Evolutionary conservation across 2,888 invertebrate genomes (phyloP).

Genomic region (Spicauda simplicius): DNA sequence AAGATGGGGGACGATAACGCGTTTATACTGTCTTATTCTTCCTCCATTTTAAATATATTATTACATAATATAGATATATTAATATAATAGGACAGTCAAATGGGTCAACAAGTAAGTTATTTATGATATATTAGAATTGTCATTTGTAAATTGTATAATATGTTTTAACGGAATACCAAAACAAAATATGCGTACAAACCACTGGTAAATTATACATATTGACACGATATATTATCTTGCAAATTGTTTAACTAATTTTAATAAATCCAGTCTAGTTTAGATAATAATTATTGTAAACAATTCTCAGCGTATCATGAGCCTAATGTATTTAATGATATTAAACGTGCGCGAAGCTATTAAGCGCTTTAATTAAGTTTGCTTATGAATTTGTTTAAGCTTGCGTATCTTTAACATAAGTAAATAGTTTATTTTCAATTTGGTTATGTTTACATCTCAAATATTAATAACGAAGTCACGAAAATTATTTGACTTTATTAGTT

Average conservation of each 20-base stretch:
- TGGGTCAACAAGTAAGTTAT: no score
- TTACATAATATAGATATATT: no score
- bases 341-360: neutral
- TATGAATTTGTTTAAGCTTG: neutral
- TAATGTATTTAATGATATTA: conserved; percentile 2
- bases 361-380: neutral
- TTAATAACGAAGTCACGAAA: no score
- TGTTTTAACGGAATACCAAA: no score
- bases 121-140: no score
- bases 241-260: neutral
- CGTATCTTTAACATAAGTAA: neutral
- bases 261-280: neutral
- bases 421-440: neutral
- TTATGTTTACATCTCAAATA: neutral
- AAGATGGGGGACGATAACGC: no score
- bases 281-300: neutral
- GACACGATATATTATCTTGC: neutral
- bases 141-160: no score
- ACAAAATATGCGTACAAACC: neutral
- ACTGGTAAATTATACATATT: neutral
- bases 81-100: no score
- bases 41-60: no score
- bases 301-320: neutral
- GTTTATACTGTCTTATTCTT: no score
- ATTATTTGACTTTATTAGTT: no score